Evolutionary conservation across 2,797 vertebrate species (phyloP).

Genomic region (Lutjanus argentimaculatus): DNA sequence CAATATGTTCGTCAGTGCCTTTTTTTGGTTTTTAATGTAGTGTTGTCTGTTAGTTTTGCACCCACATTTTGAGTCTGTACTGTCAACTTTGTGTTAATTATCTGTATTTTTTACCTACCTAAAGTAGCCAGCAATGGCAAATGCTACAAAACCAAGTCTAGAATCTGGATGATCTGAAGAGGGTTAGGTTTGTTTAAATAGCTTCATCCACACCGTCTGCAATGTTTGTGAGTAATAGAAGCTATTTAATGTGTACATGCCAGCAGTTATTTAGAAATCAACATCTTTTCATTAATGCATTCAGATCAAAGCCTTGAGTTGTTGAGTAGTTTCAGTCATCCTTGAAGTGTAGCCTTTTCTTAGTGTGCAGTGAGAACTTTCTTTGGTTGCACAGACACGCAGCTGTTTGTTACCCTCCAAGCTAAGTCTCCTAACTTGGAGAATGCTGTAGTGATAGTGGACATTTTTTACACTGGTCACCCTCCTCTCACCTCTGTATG

Average conservation of each 20-base stretch:
- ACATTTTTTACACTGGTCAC: not conserved
- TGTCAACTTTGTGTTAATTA: not conserved
- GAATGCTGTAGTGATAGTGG: not conserved
- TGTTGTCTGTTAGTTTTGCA: not conserved
- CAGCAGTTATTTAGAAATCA: not conserved
- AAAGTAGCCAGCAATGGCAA: too few species aligned
- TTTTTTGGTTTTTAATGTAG: not conserved
- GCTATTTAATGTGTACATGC: not conserved
- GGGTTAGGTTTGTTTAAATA: not conserved
- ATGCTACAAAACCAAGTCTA: not conserved
- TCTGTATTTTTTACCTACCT: not conserved
- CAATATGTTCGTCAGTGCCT: not conserved
- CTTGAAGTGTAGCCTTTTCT: not conserved
- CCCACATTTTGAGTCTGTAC: not conserved
- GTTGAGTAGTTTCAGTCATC: not conserved
- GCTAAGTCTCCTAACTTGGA: not conserved
- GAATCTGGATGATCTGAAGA: not conserved
- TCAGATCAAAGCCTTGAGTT: not conserved
- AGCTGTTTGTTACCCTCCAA: not conserved
- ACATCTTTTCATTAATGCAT: not conserved
- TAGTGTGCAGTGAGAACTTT: not conserved
- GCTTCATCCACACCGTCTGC: not conserved
- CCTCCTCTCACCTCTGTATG: not conserved
- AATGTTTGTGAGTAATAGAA: slow-evolving; percentile 6
- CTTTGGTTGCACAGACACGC: not conserved